Base-by-base conservation (phyloP, 2,797 vertebrate species). In the Petrocephalus sullivani region DNA sequence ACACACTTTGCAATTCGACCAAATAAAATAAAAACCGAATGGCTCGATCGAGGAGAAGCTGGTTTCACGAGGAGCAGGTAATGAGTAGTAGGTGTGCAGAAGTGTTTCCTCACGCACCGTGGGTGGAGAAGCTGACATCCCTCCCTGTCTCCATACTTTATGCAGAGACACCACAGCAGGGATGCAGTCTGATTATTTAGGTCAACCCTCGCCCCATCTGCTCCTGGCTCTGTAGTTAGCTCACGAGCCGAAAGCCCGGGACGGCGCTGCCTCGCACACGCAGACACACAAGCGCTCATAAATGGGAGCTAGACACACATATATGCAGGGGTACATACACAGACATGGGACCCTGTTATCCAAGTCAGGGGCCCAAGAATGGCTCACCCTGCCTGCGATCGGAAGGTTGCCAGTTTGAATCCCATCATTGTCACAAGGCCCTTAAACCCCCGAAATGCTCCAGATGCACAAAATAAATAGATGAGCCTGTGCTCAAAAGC, bases 141-240 rank as follows among this genome's bases (percentile, higher is more conserved):
- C 23, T 67, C 16, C 33, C 4, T 12, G 1, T 86, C 84, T 28
- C 54, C 84, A 37, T 58, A 19, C n/a, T 78, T 58, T 87, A 67
- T 82, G 57, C 88, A 8, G 85, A 89, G 58, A 88, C 86, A 60
- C 85, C 84, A 67, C 78, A 88, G 88, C 88, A 87, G 57, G 28
- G 84, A 90, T 91, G 71, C 89, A 90, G 89, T 87, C 90, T 90
- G 86, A 86, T 89, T 85, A 23, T 86, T 58, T 81, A 54, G 82
- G 53, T 53, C 87, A 21, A 85, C 86, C 85, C 41, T 89, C 33
- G 61, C 64, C 54, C 87, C 64, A 21, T 9, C 23, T 23, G 56
- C 49, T 46, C 33, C 57, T 23, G n/a, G 10, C 75, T 46, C 88
- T 2, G 56, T 57, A 57, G 89, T 46, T 86, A 58, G 78, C 87